A percentile compares a stretch with the other conserved stretches of the same genome.
phyloP scores from a whole-genome alignment of 2,888 invertebrate genomes.

The Desoria tigrina region DNA sequence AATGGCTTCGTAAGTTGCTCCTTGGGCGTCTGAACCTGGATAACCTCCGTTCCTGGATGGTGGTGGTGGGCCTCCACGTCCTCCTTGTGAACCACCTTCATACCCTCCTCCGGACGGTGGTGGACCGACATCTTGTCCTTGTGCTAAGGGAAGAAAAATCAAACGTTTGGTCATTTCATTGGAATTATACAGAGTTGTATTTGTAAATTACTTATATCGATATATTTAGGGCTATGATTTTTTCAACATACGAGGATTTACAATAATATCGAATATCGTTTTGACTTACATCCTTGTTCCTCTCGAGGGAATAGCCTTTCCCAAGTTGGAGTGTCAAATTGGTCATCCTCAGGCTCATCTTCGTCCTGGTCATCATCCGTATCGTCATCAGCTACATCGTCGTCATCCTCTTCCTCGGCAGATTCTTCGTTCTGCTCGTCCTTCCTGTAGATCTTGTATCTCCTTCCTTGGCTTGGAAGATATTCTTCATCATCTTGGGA shows the following conservation, averaged over 20 bases:
- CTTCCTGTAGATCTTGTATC: slow-evolving; percentile 25
- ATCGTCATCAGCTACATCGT: slow-evolving; percentile 23
- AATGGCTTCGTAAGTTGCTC: background rate
- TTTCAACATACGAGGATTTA: too few species aligned
- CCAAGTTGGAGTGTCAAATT: slow-evolving; percentile 30
- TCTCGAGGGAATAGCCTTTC: slow-evolving; percentile 30
- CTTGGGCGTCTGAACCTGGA: background rate
- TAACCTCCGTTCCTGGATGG: background rate
- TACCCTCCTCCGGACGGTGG: too few species aligned
- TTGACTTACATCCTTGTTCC: slow-evolving; percentile 33
- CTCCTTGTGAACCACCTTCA: too few species aligned
- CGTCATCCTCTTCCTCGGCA: slow-evolving; percentile 16
- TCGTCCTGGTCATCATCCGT: slow-evolving; percentile 24
- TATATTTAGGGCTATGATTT: too few species aligned
- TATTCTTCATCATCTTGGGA: slow-evolving; percentile 15
- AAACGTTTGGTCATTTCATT: too few species aligned
- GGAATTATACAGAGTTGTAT: too few species aligned
- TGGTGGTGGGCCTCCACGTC: too few species aligned
- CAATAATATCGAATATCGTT: too few species aligned
- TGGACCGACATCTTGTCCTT: too few species aligned
- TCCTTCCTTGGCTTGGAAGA: slow-evolving; percentile 6
- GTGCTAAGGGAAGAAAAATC: too few species aligned
- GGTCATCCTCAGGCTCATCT: slow-evolving; percentile 22
- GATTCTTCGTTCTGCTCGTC: slow-evolving; percentile 7
- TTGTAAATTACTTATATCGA: too few species aligned